These are phyloP conservation scores for Troglohyphantes excavatus DNA, from an alignment of 2,888 invertebrate genomes.

Conservation along the genomic window DNA sequence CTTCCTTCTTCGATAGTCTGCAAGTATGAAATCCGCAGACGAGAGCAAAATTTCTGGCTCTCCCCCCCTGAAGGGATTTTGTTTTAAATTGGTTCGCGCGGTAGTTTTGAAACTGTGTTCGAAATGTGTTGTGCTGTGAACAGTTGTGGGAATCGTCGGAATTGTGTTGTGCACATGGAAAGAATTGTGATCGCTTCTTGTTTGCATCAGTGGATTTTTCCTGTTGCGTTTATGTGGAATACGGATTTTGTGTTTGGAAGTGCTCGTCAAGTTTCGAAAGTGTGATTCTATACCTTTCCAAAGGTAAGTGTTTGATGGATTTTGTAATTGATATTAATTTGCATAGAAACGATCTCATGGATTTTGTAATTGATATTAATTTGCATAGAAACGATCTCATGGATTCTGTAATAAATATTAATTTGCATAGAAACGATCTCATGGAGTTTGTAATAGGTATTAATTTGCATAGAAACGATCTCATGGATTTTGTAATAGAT, in stretches of 20 bases:
- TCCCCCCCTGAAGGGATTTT: not conserved
- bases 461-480: too few relatives aligned
- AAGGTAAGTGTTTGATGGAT: too few relatives aligned
- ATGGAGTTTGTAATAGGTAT: too few relatives aligned
- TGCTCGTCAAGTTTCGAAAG: too few relatives aligned
- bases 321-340: too few relatives aligned
- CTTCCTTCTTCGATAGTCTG: slow-evolving; percentile 57
- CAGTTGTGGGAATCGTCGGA: not conserved
- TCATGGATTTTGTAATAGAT: too few relatives aligned
- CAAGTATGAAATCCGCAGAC: slow-evolving; percentile 61
- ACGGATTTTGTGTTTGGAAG: not conserved
- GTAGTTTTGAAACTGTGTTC: slow-evolving; percentile 9
- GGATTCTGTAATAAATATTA: too few relatives aligned
- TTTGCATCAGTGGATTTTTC: not conserved
- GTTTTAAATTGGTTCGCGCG: slow-evolving; percentile 18
- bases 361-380: too few relatives aligned
- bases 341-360: too few relatives aligned
- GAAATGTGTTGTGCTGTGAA: not conserved
- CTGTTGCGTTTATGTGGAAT: not conserved
- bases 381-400: too few relatives aligned
- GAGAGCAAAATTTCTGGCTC: slow-evolving; percentile 20
- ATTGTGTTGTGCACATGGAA: not conserved
- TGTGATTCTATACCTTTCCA: too few relatives aligned
- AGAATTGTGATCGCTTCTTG: not conserved
- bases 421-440: too few relatives aligned